Conservation (phyloP, 2,797 vertebrate species). For the Chrosomus eos region DNA sequence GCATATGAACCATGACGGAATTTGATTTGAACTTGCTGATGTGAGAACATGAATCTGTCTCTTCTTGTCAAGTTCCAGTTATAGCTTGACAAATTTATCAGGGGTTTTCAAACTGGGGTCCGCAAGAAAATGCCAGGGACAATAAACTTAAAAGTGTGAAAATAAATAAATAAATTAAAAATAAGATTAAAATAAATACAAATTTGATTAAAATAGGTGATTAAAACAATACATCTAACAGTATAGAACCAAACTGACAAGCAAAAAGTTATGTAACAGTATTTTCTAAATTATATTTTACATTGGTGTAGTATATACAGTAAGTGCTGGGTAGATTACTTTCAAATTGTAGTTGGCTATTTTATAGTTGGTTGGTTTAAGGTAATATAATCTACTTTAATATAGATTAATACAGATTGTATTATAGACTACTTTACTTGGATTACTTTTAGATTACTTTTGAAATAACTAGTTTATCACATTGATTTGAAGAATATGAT, state of each 20-base stretch:
- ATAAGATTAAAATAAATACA: no score
- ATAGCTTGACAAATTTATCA: background rate
- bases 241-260: background rate
- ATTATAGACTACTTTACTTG: background rate
- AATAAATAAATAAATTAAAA: background rate
- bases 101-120: background rate
- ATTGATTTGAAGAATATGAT: background rate
- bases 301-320: background rate
- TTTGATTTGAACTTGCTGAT: background rate
- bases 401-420: no score
- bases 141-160: background rate
- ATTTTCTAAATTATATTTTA: background rate
- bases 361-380: no score
- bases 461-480: no score
- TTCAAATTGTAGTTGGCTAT: background rate
- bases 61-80: conserved; percentile 4
- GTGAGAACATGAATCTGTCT: background rate
- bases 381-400: no score
- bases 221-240: background rate
- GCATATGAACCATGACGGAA: background rate
- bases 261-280: background rate
- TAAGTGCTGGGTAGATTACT: background rate
- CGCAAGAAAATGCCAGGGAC: background rate
- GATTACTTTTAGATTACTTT: no score
- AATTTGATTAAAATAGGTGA: background rate